Percentiles rank a stretch among this genome's conserved stretches.
phyloP scores from a whole-genome alignment of 2,888 invertebrate species.

The Frankliniella fusca region DNA sequence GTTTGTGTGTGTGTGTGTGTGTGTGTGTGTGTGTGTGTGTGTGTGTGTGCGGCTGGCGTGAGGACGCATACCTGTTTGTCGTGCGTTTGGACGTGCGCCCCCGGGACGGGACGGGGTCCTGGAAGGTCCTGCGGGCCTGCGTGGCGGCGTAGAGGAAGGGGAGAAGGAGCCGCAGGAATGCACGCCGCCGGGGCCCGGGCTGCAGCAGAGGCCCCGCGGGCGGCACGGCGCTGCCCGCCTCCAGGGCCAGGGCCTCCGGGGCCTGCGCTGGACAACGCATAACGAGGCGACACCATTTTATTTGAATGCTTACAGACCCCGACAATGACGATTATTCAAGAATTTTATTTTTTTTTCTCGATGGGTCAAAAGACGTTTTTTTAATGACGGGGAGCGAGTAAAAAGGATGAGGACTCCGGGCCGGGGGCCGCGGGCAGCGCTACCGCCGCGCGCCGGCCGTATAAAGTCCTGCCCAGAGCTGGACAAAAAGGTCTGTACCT shows the following conservation, averaged over 20 bases:
- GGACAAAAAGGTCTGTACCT: too few species aligned
- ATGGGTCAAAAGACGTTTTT: neutral
- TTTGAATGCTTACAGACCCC: neutral
- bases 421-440: too few species aligned
- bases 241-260: too few species aligned
- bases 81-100: neutral
- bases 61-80: neutral
- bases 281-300: neutral
- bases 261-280: neutral
- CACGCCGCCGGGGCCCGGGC: neutral
- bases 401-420: too few species aligned
- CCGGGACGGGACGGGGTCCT: neutral
- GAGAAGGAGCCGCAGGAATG: too few species aligned
- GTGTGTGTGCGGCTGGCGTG: neutral
- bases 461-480: neutral
- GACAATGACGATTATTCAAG: slow-evolving; percentile 4
- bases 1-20: neutral
- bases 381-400: neutral
- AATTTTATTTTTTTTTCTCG: slow-evolving; percentile 7
- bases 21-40: slow-evolving; percentile 1
- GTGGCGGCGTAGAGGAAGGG: too few species aligned
- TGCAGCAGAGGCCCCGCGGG: neutral
- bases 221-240: neutral
- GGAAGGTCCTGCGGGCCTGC: too few species aligned
- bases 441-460: neutral